A percentile compares a stretch with the other conserved stretches of the same genome.
These are phyloP conservation scores for Eristalis pertinax DNA, from an alignment of 2,888 invertebrate species.

Conservation along the genomic window DNA sequence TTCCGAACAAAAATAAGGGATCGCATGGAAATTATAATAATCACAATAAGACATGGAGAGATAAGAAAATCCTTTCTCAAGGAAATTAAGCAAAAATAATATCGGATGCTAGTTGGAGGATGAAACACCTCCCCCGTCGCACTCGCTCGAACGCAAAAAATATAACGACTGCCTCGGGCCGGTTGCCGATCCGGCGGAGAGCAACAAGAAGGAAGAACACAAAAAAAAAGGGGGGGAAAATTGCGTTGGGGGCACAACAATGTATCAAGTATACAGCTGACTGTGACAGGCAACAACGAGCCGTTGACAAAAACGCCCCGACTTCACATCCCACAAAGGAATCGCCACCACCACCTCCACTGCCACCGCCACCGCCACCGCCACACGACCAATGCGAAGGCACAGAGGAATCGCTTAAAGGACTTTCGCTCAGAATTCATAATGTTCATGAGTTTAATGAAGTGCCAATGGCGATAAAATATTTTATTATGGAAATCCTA, in stretches of 20 bases:
- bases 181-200: slow-evolving; percentile 16
- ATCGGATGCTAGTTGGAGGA: slow-evolving; percentile 59
- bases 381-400: slow-evolving; percentile 1
- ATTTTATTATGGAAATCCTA: slow-evolving; percentile 75
- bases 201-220: slow-evolving; percentile 1
- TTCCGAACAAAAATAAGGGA: slow-evolving; percentile 1
- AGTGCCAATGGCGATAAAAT: slow-evolving; percentile 79
- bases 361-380: neutral
- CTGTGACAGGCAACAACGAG: slow-evolving; percentile 47
- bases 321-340: neutral
- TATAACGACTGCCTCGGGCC: slow-evolving; percentile 10
- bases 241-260: slow-evolving; percentile 41
- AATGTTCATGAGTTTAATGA: slow-evolving; percentile 81
- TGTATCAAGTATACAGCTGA: slow-evolving; percentile 57
- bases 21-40: slow-evolving; percentile 49
- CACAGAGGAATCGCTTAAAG: slow-evolving; percentile 55
- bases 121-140: slow-evolving; percentile 20
- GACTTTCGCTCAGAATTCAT: slow-evolving; percentile 75
- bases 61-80: slow-evolving; percentile 61
- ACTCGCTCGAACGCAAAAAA: slow-evolving; percentile 13
- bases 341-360: neutral
- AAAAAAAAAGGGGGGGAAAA: neutral
- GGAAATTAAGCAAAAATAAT: slow-evolving; percentile 71
- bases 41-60: slow-evolving; percentile 34
- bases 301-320: slow-evolving; percentile 54